Percentiles rank a stretch among this genome's conserved stretches.
Evolutionary conservation across 2,797 vertebrate species (phyloP).

Genomic region (Cercopithecus neglectus): DNA sequence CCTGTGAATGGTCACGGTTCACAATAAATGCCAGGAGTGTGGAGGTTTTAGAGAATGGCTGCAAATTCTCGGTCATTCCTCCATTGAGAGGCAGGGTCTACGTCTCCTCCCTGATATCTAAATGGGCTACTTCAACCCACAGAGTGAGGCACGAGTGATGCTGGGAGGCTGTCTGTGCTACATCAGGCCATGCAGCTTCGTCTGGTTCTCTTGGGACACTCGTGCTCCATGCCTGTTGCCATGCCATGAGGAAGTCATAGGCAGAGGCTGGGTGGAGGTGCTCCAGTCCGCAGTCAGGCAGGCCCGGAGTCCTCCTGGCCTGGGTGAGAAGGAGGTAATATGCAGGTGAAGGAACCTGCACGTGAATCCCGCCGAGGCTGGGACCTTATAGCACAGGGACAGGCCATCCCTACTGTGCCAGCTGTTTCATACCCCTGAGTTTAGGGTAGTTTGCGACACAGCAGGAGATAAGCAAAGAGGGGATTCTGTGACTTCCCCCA

Average conservation of each 20-base stretch:
- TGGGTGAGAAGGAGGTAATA: not conserved
- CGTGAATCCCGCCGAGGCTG: not conserved
- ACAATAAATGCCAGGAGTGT: not conserved
- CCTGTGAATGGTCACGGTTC: not conserved
- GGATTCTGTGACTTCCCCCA: not conserved
- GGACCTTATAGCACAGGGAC: not conserved
- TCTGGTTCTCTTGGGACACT: not conserved
- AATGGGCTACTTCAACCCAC: not conserved
- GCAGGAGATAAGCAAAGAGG: not conserved
- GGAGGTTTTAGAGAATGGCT: not conserved
- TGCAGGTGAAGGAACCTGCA: not conserved
- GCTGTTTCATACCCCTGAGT: not conserved
- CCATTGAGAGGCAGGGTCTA: not conserved
- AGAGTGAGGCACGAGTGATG: not conserved
- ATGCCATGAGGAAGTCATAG: not conserved
- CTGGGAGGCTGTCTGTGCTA: not conserved
- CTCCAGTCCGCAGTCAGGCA: not conserved
- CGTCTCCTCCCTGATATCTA: not conserved
- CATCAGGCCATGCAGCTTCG: accelerated
- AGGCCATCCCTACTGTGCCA: not conserved
- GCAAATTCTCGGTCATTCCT: not conserved
- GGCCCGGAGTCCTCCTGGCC: not conserved
- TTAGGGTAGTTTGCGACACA: not conserved
- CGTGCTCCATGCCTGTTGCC: not conserved
- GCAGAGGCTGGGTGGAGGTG: not conserved